Conservation (phyloP, 92 coral and sea anemone genomes). For the Palythoa grandiflora region DNA sequence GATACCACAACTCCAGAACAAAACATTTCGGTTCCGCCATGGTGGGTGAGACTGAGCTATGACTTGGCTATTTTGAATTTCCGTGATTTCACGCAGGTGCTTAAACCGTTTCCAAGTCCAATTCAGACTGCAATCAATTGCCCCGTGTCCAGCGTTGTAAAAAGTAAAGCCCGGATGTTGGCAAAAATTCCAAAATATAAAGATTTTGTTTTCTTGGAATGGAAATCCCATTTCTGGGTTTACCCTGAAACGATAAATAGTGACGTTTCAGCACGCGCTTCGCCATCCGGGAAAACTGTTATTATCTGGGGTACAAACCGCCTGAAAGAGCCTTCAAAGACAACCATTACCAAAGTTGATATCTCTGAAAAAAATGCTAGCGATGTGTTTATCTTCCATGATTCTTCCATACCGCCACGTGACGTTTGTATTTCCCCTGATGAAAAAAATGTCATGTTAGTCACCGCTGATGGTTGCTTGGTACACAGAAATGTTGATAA, state of each 20-base stretch:
- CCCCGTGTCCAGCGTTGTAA: background rate
- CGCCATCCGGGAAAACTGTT: background rate
- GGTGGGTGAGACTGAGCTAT: too few species aligned
- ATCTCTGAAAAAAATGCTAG: background rate
- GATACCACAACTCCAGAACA: too few species aligned
- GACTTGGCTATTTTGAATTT: background rate
- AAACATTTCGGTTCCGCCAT: background rate
- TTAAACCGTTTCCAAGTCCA: background rate
- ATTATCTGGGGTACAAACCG: constrained; percentile 28
- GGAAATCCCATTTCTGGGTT: too few species aligned
- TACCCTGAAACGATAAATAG: constrained; percentile 10
- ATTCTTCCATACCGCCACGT: background rate
- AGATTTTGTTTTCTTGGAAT: constrained; percentile 13
- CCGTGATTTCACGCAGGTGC: background rate
- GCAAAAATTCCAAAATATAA: constrained; percentile 3
- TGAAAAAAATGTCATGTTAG: background rate
- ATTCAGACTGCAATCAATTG: constrained; percentile 3
- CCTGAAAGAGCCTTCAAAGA: background rate
- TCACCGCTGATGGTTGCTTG: background rate
- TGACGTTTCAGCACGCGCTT: background rate
- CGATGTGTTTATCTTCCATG: background rate
- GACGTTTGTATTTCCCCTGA: constrained; percentile 29
- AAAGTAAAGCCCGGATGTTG: background rate
- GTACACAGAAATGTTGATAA: constrained; percentile 14
- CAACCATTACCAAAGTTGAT: background rate